Evolutionary conservation across 2,797 vertebrate species (phyloP).

Genomic region (Neosalanx taihuensis): DNA sequence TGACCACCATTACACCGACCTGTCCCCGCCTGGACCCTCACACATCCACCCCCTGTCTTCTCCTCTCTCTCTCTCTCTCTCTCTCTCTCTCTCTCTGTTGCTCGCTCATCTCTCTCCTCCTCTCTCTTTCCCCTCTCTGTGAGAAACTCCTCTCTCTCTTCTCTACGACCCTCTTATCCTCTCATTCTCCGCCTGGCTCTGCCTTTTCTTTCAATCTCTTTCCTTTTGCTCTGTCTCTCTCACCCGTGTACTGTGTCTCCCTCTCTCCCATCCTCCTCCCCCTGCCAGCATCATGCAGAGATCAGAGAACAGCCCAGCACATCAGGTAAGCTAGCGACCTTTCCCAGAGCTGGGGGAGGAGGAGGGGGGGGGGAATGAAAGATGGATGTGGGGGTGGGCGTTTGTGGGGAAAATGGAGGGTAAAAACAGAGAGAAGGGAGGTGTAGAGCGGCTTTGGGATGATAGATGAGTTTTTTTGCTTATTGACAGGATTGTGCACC

Average conservation of each 20-base stretch:
- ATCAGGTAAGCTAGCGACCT: constrained; percentile 85
- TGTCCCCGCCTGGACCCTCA: constrained; percentile 50
- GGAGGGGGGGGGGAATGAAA: neutral
- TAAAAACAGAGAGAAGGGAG: no score
- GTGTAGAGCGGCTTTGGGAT: no score
- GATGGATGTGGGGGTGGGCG: neutral
- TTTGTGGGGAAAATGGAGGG: neutral
- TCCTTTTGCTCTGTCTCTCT: neutral
- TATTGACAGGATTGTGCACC: no score
- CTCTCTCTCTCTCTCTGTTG: constrained; percentile 73
- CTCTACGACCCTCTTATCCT: no score
- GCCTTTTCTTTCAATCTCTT: neutral
- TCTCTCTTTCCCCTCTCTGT: neutral
- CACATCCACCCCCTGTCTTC: neutral
- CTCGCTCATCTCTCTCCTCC: constrained; percentile 27
- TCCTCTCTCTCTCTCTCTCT: constrained; percentile 25
- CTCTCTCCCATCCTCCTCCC: neutral
- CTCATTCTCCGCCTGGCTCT: no score
- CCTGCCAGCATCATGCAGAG: constrained; percentile 84
- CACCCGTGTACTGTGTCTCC: neutral
- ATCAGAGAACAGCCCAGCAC: constrained; percentile 84
- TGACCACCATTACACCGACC: constrained; percentile 48
- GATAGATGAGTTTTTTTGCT: no score
- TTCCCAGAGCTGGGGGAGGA: constrained; percentile 37
- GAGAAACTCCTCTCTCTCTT: no score